Base-by-base conservation (phyloP, 2,888 invertebrate species). In the Hirtodrosophila trivittata region DNA sequence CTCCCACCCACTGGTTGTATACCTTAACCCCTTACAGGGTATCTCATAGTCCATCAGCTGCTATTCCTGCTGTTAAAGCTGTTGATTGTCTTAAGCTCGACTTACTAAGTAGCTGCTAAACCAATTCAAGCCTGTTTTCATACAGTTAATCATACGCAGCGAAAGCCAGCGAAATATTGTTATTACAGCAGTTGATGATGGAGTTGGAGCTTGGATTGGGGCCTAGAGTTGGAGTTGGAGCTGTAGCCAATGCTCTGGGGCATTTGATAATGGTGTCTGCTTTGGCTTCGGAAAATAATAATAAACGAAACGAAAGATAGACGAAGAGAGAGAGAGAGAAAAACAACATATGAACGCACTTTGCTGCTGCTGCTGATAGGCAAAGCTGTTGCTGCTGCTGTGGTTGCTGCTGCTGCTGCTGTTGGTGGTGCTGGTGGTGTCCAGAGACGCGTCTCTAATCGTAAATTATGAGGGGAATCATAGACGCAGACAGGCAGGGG, bases 161-260 rank as follows among this genome's bases (percentile, higher is more conserved):
- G 76, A 80, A 86, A 83, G 86, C 66, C 69, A 47, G 56, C 63
- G 25, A 77, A 77, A 85, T 85, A 82, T 85, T 85, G 58, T 75
- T 82, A 78, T 85, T 82, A 78, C 41, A 38, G 12, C 37, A 37
- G 38, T 18, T 14, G 12, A 37, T 8, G 49, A 28, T 33, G n/a
- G 6, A 43, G 43, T 2, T 30, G 18, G 10, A 5, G 32, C 25
- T 13, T 14, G 7, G 18, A 16, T 33, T 39, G 21, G 6, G 37
- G 14, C 10, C 30, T 32, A n/a, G 35, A 35, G 12, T 35, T 8
- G 35, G 13, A 38, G 38, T 7, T 26, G 26, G 7, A 42, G 38
- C 12, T 37, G 9, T 35, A 9, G 32, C 37, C 6, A 25, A 8
- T 21, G 50, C 60, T 43, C 1, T 16, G 16, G 10, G 70, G 46